These are phyloP conservation scores for Onychomys leucogaster DNA, from an alignment of 2,797 vertebrate genomes.

Conservation along the genomic window DNA sequence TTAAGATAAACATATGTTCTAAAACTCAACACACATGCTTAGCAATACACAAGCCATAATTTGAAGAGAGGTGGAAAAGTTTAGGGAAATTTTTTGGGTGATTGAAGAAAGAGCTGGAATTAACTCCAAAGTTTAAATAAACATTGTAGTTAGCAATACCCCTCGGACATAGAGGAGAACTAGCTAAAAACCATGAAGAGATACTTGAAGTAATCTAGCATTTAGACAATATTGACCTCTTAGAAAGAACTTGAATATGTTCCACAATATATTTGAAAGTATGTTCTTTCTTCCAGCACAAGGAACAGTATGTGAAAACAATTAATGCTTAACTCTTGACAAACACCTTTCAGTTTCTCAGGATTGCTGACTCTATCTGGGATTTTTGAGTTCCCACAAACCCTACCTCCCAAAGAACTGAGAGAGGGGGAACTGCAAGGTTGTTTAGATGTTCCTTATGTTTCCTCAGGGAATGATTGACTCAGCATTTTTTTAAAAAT, in stretches of 20 bases:
- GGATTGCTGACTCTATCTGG: background rate
- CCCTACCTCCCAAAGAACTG: background rate
- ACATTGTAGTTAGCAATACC: slow-evolving; percentile 9
- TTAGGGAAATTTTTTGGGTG: background rate
- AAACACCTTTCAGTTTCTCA: background rate
- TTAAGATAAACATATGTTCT: background rate
- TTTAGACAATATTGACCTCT: background rate
- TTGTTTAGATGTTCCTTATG: slow-evolving; percentile 1
- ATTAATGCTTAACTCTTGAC: background rate
- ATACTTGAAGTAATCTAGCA: background rate
- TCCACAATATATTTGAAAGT: background rate
- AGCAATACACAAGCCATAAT: background rate
- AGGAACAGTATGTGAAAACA: background rate
- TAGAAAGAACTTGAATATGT: background rate
- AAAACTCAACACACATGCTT: background rate
- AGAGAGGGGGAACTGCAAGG: background rate
- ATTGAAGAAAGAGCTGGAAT: slow-evolving; percentile 10
- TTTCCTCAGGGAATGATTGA: background rate
- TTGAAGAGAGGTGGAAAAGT: background rate
- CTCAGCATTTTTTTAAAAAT: slow-evolving; percentile 32
- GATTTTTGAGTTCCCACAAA: background rate
- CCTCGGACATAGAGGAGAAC: background rate
- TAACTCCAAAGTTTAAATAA: background rate
- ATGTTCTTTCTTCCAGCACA: slow-evolving; percentile 25
- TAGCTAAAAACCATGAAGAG: background rate